phyloP scores from a whole-genome alignment of 1,140 invertebrate species.

The Drosophila varians region DNA sequence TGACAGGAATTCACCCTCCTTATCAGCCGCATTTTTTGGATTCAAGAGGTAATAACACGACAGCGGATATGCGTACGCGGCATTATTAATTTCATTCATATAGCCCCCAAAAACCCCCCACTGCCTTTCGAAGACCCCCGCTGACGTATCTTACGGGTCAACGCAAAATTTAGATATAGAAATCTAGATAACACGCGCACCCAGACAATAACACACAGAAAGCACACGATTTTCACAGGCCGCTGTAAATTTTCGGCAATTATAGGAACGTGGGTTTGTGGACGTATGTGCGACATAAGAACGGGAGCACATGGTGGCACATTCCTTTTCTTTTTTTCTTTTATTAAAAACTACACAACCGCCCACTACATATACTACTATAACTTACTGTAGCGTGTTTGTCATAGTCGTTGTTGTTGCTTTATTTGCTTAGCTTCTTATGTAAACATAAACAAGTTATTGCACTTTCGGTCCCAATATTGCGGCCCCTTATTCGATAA shows the following conservation, averaged over 20 bases:
- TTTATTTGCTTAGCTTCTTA: conserved; percentile 49
- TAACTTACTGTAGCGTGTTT: conserved; percentile 68
- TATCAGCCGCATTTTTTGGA: conserved; percentile 44
- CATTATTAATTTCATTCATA: conserved; percentile 42
- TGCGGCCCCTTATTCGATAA: conserved; percentile 17
- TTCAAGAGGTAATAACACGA: conserved; percentile 7
- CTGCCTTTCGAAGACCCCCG: no score
- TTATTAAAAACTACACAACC: conserved; percentile 35
- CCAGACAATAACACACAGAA: conserved; percentile 1
- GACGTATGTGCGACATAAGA: conserved; percentile 16
- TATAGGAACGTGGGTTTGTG: conserved; percentile 29
- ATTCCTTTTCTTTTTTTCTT: conserved; percentile 12
- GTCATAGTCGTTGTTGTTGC: conserved; percentile 58
- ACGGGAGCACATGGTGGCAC: conserved; percentile 41
- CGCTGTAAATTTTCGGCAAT: conserved; percentile 66
- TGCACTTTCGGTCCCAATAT: conserved; percentile 39
- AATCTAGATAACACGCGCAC: conserved; percentile 23
- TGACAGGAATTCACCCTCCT: conserved; percentile 39
- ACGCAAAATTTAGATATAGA: conserved; percentile 4
- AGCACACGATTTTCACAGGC: conserved; percentile 65
- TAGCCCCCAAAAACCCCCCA: neutral
- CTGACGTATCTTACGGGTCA: conserved; percentile 28
- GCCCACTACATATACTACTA: conserved; percentile 16
- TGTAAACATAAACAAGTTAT: conserved; percentile 74
- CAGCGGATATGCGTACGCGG: conserved; percentile 3